Percentiles rank a stretch among this genome's conserved stretches.
Evolutionary conservation across 2,888 invertebrate species (phyloP).

Genomic region (Eutolmus rufibarbis): DNA sequence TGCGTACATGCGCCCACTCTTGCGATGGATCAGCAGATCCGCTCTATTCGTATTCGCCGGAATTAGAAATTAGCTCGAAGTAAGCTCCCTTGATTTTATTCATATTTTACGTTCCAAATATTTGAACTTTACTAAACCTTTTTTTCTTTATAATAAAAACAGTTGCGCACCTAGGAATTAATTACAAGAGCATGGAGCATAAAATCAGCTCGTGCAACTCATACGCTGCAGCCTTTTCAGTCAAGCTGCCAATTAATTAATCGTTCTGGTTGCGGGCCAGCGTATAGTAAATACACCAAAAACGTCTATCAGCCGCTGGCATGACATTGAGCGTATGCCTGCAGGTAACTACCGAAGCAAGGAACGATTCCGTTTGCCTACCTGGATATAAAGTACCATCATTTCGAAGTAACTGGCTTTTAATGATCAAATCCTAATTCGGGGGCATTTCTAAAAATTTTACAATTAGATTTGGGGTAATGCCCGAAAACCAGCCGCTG

Average conservation of each 20-base stretch:
- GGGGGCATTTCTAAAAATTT: slow-evolving; percentile 26
- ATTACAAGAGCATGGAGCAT: background rate
- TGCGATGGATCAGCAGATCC: background rate
- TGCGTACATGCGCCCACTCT: background rate
- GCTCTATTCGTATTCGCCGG: background rate
- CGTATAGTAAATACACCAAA: background rate
- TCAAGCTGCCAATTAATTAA: background rate
- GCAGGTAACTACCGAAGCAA: background rate
- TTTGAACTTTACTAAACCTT: background rate
- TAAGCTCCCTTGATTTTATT: background rate
- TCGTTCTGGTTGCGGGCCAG: background rate
- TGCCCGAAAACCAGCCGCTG: background rate
- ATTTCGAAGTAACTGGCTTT: slow-evolving; percentile 10
- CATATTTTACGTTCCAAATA: background rate
- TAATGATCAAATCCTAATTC: slow-evolving; percentile 27
- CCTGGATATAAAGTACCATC: background rate
- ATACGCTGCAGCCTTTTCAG: background rate
- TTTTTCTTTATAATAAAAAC: background rate
- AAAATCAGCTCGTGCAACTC: background rate
- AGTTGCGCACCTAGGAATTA: background rate
- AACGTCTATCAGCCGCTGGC: background rate
- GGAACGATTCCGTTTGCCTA: background rate
- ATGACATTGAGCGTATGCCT: background rate
- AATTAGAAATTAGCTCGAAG: background rate
- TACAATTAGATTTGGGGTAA: background rate